phyloP scores from a whole-genome alignment of 2,888 invertebrate species.

The Branchellion lobata region DNA sequence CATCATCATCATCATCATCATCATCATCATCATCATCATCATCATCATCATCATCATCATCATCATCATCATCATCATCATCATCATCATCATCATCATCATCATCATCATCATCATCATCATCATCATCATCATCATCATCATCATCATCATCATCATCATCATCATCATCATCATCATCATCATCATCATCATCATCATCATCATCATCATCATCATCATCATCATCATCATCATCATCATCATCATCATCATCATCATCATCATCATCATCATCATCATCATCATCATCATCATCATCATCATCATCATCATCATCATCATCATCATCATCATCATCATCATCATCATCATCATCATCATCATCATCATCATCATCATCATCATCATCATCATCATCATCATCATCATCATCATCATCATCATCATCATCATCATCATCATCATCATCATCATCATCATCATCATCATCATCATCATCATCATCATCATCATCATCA shows the following conservation, averaged over 20 bases:
- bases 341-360: not conserved
- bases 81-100: not conserved
- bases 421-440: conserved; percentile 10
- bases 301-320: not conserved
- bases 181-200: not conserved
- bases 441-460: not conserved
- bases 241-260: not conserved
- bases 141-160: not conserved
- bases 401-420: not conserved
- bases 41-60: not conserved
- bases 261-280: not conserved
- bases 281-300: not conserved
- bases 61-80: conserved; percentile 5
- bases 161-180: conserved; percentile 1
- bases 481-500: not conserved
- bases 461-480: not conserved
- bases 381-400: not conserved
- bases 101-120: not conserved
- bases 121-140: not conserved
- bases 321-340: conserved; percentile 4
- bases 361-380: not conserved
- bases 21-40: not conserved
- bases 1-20: not conserved
- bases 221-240: conserved; percentile 1
- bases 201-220: not conserved